These are phyloP conservation scores for Campoplex nolae DNA, from an alignment of 2,888 invertebrate genomes.

Conservation along the genomic window DNA sequence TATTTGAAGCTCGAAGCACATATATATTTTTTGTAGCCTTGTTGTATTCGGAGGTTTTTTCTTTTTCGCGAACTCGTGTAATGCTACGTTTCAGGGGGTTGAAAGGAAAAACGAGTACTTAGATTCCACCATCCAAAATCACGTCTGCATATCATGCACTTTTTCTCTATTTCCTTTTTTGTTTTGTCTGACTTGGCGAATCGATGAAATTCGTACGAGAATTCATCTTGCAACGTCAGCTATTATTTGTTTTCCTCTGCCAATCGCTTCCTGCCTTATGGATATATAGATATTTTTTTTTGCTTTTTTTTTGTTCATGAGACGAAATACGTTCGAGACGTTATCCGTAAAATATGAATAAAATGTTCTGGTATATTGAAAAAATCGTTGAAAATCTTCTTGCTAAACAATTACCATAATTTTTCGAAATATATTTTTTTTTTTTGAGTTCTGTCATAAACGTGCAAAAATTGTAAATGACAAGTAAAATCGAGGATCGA, in stretches of 20 bases:
- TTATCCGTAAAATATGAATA: not conserved
- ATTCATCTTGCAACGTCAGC: conserved; percentile 48
- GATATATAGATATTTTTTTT: not conserved
- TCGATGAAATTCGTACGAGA: conserved; percentile 47
- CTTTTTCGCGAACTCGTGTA: not conserved
- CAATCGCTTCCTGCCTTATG: not conserved
- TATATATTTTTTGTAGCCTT: not conserved
- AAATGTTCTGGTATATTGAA: not conserved
- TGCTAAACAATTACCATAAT: not conserved
- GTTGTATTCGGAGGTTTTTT: conserved; percentile 1
- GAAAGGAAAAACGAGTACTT: not conserved
- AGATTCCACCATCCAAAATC: conserved; percentile 10
- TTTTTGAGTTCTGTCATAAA: not conserved
- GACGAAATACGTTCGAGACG: not conserved
- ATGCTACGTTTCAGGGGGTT: conserved; percentile 24
- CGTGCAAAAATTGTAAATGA: not conserved
- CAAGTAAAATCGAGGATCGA: not conserved
- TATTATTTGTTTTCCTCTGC: conserved; percentile 20
- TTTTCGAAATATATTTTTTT: not conserved
- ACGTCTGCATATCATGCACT: conserved; percentile 6
- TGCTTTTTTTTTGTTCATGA: not conserved
- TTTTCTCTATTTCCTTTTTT: conserved; percentile 11
- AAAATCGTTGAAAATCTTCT: not conserved
- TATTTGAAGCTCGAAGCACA: conserved; percentile 66
- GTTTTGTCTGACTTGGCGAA: conserved; percentile 36